These are phyloP conservation scores for Gavialis gangeticus DNA, from an alignment of 2,113 vertebrate genomes.

Conservation along the genomic window DNA sequence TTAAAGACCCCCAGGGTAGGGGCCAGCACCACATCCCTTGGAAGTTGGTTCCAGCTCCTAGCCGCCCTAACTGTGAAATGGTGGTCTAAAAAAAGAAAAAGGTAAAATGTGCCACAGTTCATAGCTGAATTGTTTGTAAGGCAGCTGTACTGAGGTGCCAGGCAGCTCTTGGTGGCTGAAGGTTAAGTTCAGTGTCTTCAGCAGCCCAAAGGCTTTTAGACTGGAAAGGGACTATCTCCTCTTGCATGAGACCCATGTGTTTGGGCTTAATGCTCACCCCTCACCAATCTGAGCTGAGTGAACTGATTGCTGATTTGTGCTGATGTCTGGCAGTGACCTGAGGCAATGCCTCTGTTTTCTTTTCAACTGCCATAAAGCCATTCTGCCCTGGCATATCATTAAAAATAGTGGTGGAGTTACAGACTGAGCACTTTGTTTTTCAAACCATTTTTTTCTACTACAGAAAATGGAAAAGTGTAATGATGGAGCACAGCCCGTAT, in stretches of 20 bases:
- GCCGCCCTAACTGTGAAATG: too few relatives aligned
- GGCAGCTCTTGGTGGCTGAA: background rate
- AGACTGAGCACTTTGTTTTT: background rate
- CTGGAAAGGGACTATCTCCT: background rate
- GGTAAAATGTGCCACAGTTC: background rate
- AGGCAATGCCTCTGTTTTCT: background rate
- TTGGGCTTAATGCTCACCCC: background rate
- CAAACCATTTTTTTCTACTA: background rate
- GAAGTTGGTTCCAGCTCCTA: too few relatives aligned
- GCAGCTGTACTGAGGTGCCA: background rate
- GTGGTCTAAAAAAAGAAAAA: background rate
- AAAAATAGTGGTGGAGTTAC: background rate
- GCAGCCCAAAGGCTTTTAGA: fast-evolving
- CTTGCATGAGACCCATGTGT: fast-evolving
- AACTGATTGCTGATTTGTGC: background rate
- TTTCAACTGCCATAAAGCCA: background rate
- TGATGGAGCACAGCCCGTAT: background rate
- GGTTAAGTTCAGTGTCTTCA: background rate
- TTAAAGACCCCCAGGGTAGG: too few relatives aligned
- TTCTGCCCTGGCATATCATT: background rate
- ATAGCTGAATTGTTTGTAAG: background rate
- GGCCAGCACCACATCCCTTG: too few relatives aligned
- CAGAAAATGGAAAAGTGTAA: background rate
- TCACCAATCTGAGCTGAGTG: background rate
- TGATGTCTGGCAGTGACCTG: background rate